Evolutionary conservation across 2,113 vertebrate genomes (phyloP).

Genomic region (Phycodurus eques): DNA sequence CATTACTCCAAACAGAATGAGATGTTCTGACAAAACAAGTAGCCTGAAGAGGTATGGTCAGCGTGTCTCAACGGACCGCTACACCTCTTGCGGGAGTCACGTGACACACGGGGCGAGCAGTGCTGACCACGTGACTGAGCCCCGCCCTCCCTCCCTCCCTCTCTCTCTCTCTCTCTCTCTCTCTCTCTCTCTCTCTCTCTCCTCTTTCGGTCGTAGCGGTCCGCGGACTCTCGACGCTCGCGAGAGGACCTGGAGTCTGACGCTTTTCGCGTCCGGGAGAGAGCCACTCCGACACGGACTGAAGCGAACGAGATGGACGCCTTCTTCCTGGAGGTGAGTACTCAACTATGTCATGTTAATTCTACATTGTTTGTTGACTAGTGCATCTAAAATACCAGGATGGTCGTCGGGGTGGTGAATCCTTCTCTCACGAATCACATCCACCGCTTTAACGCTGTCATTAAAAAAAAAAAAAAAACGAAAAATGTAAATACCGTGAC

Average conservation of each 20-base stretch:
- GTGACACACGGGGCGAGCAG: background rate
- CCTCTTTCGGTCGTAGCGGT: background rate
- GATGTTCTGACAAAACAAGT: slow-evolving; percentile 12
- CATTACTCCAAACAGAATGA: background rate
- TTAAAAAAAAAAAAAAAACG: background rate
- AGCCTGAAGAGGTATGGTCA: slow-evolving; percentile 44
- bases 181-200: background rate
- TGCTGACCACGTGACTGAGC: background rate
- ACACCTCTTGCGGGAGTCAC: slow-evolving; percentile 4
- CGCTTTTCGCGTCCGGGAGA: slow-evolving; percentile 27
- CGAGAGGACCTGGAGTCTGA: slow-evolving; percentile 49
- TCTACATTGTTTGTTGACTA: background rate
- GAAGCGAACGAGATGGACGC: slow-evolving; percentile 56
- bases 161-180: background rate
- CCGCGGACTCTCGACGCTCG: slow-evolving; percentile 35
- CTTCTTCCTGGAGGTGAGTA: slow-evolving; percentile 63
- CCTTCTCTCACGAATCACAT: background rate
- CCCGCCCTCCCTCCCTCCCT: background rate
- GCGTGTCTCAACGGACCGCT: background rate
- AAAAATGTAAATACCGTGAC: background rate
- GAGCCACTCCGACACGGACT: slow-evolving; percentile 41
- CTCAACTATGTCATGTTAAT: background rate
- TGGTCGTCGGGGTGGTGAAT: background rate
- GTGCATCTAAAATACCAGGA: background rate
- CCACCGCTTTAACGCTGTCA: background rate